Percentiles rank a stretch among this genome's conserved stretches.
Evolutionary conservation across 2,888 invertebrate species (phyloP).

Genomic region (Drosophila neotestacea): DNA sequence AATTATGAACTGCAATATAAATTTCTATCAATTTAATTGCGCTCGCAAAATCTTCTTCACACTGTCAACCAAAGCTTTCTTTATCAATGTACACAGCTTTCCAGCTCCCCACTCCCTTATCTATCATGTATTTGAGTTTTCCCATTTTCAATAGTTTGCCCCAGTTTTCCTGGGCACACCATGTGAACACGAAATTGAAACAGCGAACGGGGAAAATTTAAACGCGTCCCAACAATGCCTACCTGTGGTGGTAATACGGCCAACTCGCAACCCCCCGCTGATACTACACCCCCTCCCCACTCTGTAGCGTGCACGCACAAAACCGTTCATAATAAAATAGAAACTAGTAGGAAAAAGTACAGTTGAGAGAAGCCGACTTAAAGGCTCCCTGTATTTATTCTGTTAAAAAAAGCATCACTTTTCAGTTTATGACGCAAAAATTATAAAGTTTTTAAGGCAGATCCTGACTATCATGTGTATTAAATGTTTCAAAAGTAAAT

Average conservation of each 20-base stretch:
- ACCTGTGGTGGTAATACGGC: constrained; percentile 41
- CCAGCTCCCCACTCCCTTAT: neutral
- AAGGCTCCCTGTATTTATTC: too few species aligned
- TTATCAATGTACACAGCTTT: constrained; percentile 10
- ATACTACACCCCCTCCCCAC: neutral
- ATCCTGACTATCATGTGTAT: too few species aligned
- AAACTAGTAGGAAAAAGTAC: neutral
- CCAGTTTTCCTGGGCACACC: constrained; percentile 26
- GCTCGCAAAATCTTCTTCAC: neutral
- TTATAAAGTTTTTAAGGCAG: too few species aligned
- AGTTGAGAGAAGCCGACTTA: too few species aligned
- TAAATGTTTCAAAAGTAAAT: too few species aligned
- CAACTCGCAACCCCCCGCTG: neutral
- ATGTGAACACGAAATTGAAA: constrained; percentile 58
- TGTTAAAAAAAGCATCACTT: too few species aligned
- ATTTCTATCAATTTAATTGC: constrained; percentile 20
- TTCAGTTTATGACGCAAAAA: too few species aligned
- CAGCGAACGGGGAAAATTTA: constrained; percentile 56
- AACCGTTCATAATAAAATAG: constrained; percentile 78
- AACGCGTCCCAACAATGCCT: constrained; percentile 59
- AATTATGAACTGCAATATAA: neutral
- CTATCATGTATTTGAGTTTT: constrained; percentile 1
- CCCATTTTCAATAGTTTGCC: constrained; percentile 31
- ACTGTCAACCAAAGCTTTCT: constrained; percentile 1
- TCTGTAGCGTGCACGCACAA: constrained; percentile 59